A percentile compares a stretch with the other conserved stretches of the same genome.
phyloP scores from a whole-genome alignment of 2,113 vertebrate species.

The Neolamprologus ventralis region DNA sequence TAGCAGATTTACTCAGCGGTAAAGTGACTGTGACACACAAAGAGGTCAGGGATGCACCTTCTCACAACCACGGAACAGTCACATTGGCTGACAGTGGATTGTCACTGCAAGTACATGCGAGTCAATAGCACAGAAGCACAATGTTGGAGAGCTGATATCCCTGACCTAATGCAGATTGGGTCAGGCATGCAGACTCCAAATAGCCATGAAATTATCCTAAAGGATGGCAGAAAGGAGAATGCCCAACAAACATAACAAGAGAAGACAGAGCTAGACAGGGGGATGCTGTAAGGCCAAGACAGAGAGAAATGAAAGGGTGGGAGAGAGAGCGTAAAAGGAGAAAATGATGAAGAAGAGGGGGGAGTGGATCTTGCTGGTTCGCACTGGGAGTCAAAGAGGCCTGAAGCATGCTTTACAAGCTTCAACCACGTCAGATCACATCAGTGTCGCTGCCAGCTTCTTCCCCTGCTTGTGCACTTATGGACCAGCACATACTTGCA shows the following conservation, averaged over 20 bases:
- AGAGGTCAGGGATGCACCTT: background rate
- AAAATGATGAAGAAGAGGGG: background rate
- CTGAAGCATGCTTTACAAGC: slow-evolving; percentile 45
- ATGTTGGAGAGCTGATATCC: background rate
- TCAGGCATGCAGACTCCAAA: background rate
- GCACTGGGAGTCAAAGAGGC: slow-evolving; percentile 19
- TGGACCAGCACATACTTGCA: background rate
- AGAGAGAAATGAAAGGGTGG: background rate
- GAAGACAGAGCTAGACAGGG: background rate
- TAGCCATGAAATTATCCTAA: background rate
- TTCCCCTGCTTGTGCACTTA: background rate
- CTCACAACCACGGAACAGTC: background rate
- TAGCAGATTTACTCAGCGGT: slow-evolving; percentile 1
- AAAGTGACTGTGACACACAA: background rate
- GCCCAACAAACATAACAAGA: background rate
- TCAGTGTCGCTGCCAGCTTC: slow-evolving; percentile 46
- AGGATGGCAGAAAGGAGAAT: background rate
- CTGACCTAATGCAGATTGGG: background rate
- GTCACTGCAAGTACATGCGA: background rate
- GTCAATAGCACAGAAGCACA: background rate
- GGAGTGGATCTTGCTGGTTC: background rate
- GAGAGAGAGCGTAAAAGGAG: background rate
- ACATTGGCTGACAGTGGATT: background rate
- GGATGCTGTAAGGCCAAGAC: background rate
- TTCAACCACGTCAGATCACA: slow-evolving; percentile 58